phyloP scores from a whole-genome alignment of 2,888 invertebrate species.

The Stratiomys singularior region DNA sequence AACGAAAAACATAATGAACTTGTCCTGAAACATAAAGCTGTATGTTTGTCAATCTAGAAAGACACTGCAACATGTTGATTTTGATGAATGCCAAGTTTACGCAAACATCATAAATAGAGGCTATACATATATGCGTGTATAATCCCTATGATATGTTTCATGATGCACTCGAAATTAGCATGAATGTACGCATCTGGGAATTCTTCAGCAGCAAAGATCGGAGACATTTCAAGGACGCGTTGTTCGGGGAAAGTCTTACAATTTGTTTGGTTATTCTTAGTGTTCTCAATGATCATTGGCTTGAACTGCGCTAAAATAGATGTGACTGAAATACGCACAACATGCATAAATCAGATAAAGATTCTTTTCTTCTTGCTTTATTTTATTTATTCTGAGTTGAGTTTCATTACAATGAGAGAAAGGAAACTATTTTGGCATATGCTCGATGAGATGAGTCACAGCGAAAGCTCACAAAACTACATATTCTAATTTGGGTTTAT shows the following conservation, averaged over 20 bases:
- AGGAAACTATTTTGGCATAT: too few species aligned
- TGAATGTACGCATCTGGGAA: constrained; percentile 5
- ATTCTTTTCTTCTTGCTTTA: too few species aligned
- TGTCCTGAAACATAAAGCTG: background rate
- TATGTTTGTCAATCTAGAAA: background rate
- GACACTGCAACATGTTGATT: constrained; percentile 29
- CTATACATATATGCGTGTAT: background rate
- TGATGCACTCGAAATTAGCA: constrained; percentile 1
- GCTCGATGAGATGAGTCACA: too few species aligned
- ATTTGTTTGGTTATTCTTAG: background rate
- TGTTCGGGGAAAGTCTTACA: constrained; percentile 10
- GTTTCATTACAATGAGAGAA: too few species aligned
- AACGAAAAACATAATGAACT: background rate
- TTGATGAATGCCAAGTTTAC: constrained; percentile 38
- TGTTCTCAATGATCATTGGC: background rate
- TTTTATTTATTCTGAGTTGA: too few species aligned
- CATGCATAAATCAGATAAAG: too few species aligned
- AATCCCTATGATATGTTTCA: background rate
- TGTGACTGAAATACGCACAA: too few species aligned
- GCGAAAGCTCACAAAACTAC: too few species aligned
- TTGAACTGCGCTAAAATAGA: too few species aligned
- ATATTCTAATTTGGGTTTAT: too few species aligned
- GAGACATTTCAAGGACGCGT: constrained; percentile 1
- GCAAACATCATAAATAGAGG: constrained; percentile 22
- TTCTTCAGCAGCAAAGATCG: background rate